phyloP scores from a whole-genome alignment of 2,797 vertebrate species.

The Betta splendens region DNA sequence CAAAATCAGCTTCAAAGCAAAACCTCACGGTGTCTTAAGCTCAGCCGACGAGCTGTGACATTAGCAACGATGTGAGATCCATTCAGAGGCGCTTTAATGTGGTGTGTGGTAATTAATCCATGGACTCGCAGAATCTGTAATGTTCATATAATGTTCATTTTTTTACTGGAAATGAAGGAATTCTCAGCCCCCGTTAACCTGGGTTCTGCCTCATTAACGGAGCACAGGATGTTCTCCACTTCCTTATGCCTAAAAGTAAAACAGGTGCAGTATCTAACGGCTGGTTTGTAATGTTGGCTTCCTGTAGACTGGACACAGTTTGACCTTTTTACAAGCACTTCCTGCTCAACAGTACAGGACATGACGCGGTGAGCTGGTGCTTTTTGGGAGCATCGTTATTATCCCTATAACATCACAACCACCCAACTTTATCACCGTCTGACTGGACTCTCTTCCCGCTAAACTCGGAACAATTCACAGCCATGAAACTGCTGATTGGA shows the following conservation, averaged over 20 bases:
- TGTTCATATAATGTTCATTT: constrained; percentile 6
- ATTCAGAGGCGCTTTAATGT: constrained; percentile 4
- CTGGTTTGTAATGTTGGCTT: neutral
- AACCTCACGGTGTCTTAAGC: too few relatives aligned
- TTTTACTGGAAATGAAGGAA: constrained; percentile 9
- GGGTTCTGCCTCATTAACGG: constrained; percentile 16
- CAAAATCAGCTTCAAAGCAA: too few relatives aligned
- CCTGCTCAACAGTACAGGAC: neutral
- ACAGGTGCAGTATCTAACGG: neutral
- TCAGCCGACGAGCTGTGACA: neutral
- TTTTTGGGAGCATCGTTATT: constrained; percentile 39
- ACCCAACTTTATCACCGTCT: constrained; percentile 56
- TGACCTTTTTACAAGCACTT: constrained; percentile 10
- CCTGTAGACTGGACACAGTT: constrained; percentile 9
- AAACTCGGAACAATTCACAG: constrained; percentile 46
- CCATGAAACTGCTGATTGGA: constrained; percentile 68
- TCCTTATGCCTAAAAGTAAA: constrained; percentile 4
- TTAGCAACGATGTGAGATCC: constrained; percentile 7
- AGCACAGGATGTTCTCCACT: constrained; percentile 15
- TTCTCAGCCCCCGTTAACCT: neutral
- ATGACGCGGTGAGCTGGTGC: neutral
- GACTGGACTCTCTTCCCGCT: constrained; percentile 30
- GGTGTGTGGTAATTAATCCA: constrained; percentile 35
- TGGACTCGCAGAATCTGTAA: constrained; percentile 12
- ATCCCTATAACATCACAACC: constrained; percentile 32